phyloP scores from a whole-genome alignment of 2,888 invertebrate genomes.

The Crossocerus cetratus region DNA sequence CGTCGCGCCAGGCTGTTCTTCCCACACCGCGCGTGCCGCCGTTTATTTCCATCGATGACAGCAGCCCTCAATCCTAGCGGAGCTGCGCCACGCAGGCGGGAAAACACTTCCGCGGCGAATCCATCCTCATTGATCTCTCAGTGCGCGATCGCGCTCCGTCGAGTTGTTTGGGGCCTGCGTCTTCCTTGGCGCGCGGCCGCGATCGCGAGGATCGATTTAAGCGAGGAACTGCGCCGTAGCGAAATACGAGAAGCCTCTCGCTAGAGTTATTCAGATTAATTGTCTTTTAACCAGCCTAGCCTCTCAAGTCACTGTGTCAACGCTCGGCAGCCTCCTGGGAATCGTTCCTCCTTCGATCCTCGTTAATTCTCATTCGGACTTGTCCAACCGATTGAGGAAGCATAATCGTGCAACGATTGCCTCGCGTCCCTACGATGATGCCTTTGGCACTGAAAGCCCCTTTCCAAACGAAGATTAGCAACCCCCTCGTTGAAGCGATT shows the following conservation, averaged over 20 bases:
- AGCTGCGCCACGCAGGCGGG: not conserved
- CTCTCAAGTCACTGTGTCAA: slow-evolving; percentile 63
- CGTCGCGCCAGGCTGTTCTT: not conserved
- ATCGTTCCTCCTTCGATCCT: slow-evolving; percentile 24
- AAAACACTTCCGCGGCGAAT: slow-evolving; percentile 32
- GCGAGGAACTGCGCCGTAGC: slow-evolving; percentile 17
- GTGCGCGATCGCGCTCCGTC: too few species aligned
- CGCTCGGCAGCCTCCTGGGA: slow-evolving; percentile 18
- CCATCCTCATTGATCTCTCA: slow-evolving; percentile 42
- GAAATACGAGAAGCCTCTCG: slow-evolving; percentile 59
- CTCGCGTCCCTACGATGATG: too few species aligned
- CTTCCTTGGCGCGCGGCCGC: too few species aligned
- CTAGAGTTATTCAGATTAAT: slow-evolving; percentile 68
- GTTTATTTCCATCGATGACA: slow-evolving; percentile 38
- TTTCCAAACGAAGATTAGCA: too few species aligned
- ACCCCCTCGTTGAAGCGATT: too few species aligned
- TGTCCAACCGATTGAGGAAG: slow-evolving; percentile 36
- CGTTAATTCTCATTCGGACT: slow-evolving; percentile 51
- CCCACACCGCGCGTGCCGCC: slow-evolving; percentile 1
- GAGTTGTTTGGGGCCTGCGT: too few species aligned
- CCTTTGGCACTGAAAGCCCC: too few species aligned
- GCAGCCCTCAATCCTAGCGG: not conserved
- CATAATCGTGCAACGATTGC: slow-evolving; percentile 6
- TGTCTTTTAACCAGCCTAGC: slow-evolving; percentile 67
- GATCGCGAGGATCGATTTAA: slow-evolving; percentile 21